Evolutionary conservation across 1,140 invertebrate species (phyloP), one percentile per base, ranked within the genome.

Genomic region (Physella acuta): DNA sequence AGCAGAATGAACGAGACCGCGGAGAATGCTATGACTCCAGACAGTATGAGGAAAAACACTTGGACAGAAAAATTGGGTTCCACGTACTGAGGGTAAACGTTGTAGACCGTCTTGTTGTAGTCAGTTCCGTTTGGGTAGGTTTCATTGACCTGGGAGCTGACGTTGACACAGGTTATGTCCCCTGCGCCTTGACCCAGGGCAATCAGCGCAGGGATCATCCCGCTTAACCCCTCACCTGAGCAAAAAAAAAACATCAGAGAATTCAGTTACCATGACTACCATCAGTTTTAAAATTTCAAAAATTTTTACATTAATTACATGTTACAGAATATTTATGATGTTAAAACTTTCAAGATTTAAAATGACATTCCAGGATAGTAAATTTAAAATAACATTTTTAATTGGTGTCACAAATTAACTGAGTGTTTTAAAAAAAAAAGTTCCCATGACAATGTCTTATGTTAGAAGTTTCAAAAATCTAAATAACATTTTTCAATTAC

Each of bases 141-240:
- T 71, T 52, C 33, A 60, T 72, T 71, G 5, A 49, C 73, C 71
- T 0, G 74, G 39, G 58, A 39, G 55, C 17, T 61, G 58, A 79
- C 81, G 26, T 77, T 75, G 67, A 87, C 88, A 64, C 80, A 78
- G 14, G 80, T 78, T 68, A 91, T 90, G 20, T 90, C 89, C 28
- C 91, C 88, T 1, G 74, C 76, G 55, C 93, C 93, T 88, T 95
- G 94, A 3, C 81, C 76, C n/a, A 96, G 81, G 0, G 93, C 92
- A 16, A 94, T 85, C 0, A 93, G 82, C 74, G 92, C 93, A 3
- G 95, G 94, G n/a, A 97, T 78, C 73, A 97, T 90, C 0, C 93
- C 93, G 82, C 93, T 95, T 0, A 97, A 84, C 0, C 94, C 94
- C 84, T 91, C 90, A 1, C 90, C 90, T 33, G n/a, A n/a, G n/a